Percentiles rank a stretch among this genome's conserved stretches.
These are phyloP conservation scores for Callyntrura guangdongensis DNA, from an alignment of 2,888 invertebrate species.

Conservation along the genomic window DNA sequence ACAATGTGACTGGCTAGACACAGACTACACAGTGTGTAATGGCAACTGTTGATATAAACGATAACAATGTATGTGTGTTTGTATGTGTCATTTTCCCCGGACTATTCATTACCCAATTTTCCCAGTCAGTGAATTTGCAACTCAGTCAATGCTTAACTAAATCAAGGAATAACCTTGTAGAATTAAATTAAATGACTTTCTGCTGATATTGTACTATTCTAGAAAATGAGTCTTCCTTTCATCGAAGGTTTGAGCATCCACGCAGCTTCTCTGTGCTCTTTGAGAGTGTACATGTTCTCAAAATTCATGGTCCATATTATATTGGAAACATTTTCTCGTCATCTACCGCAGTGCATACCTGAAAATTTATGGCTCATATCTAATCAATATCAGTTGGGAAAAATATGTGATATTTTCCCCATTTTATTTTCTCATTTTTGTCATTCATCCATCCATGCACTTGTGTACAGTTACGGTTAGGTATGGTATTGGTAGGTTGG, in stretches of 20 bases:
- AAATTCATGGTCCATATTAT: constrained; percentile 53
- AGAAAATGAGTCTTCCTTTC: neutral
- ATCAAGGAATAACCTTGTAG: constrained; percentile 53
- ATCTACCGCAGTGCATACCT: constrained; percentile 66
- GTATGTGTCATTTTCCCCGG: constrained; percentile 52
- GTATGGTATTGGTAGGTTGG: too few relatives aligned
- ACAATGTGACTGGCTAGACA: neutral
- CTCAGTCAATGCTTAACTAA: constrained; percentile 58
- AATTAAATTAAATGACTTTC: constrained; percentile 53
- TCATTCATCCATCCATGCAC: constrained; percentile 46
- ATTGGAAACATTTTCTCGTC: constrained; percentile 16
- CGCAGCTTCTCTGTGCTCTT: neutral
- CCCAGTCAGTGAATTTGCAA: constrained; percentile 66
- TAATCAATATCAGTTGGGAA: constrained; percentile 79
- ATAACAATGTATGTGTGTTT: constrained; percentile 57
- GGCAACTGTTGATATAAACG: constrained; percentile 30
- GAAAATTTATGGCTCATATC: constrained; percentile 80
- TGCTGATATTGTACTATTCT: neutral
- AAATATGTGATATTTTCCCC: constrained; percentile 67
- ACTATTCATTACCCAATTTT: constrained; percentile 74
- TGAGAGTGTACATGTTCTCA: neutral
- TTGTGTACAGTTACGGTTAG: too few relatives aligned
- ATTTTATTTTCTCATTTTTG: constrained; percentile 29
- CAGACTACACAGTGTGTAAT: neutral
- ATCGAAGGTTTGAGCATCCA: neutral